phyloP scores from a whole-genome alignment of 2,113 vertebrate genomes.

The Erythrocebus patas region DNA sequence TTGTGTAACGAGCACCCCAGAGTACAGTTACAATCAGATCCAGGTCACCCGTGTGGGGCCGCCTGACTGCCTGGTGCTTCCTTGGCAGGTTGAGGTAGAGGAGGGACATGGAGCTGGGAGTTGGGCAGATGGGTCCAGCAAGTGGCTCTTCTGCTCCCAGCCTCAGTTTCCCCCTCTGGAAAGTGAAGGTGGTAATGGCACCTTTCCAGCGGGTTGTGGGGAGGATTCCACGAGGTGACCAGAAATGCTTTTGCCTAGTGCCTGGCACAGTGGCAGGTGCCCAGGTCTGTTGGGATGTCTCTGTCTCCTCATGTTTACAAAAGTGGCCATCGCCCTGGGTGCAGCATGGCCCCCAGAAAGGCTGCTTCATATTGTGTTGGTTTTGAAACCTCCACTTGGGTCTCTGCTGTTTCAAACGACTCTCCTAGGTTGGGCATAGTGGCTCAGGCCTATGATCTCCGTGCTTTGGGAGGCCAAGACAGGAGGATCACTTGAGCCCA shows the following conservation, averaged over 20 bases:
- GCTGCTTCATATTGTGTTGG: background rate
- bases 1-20: background rate
- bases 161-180: background rate
- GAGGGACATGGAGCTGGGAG: background rate
- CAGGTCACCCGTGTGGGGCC: background rate
- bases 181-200: background rate
- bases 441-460: too few species aligned
- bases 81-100: background rate
- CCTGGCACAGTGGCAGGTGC: accelerated
- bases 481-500: too few species aligned
- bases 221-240: background rate
- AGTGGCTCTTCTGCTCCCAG: background rate
- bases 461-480: too few species aligned
- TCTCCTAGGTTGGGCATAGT: background rate
- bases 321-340: background rate
- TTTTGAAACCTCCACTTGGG: background rate
- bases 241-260: background rate
- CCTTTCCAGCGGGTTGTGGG: background rate
- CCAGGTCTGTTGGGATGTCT: accelerated
- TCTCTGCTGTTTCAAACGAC: background rate
- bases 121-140: background rate
- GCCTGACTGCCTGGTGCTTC: background rate
- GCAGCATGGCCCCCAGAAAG: background rate
- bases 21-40: background rate
- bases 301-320: background rate